Evolutionary conservation across 2,797 vertebrate species (phyloP).

Genomic region (Paguma larvata): DNA sequence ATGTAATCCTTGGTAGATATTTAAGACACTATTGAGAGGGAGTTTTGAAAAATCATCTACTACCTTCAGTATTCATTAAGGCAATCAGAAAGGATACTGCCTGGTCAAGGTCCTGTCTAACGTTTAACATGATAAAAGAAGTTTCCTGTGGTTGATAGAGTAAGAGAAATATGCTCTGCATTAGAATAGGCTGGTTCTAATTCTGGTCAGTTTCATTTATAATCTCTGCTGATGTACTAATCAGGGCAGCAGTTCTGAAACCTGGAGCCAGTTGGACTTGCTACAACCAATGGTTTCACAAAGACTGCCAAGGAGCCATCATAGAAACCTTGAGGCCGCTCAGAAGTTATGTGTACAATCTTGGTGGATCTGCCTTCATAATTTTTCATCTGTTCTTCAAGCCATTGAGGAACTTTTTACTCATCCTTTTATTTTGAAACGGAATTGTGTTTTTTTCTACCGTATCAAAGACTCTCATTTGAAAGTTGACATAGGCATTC

Average conservation of each 20-base stretch:
- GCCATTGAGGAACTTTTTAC: not conserved
- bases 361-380: not conserved
- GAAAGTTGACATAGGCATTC: not conserved
- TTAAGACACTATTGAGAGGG: not conserved
- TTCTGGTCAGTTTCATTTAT: not conserved
- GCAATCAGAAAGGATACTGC: not conserved
- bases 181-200: not conserved
- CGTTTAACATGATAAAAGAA: not conserved
- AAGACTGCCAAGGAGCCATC: constrained; percentile 1
- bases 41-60: not conserved
- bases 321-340: not conserved
- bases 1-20: not conserved
- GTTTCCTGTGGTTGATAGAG: not conserved
- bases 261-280: not conserved
- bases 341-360: not conserved
- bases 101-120: not conserved
- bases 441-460: not conserved
- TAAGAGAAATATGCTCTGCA: not conserved
- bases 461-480: constrained; percentile 6
- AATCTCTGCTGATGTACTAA: not conserved
- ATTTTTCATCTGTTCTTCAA: constrained; percentile 22
- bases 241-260: not conserved
- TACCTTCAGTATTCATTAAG: not conserved
- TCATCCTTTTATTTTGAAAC: constrained; percentile 56
- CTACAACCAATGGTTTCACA: not conserved